These are phyloP conservation scores for Amazona finschi DNA, from an alignment of 2,797 vertebrate genomes.

Conservation along the genomic window DNA sequence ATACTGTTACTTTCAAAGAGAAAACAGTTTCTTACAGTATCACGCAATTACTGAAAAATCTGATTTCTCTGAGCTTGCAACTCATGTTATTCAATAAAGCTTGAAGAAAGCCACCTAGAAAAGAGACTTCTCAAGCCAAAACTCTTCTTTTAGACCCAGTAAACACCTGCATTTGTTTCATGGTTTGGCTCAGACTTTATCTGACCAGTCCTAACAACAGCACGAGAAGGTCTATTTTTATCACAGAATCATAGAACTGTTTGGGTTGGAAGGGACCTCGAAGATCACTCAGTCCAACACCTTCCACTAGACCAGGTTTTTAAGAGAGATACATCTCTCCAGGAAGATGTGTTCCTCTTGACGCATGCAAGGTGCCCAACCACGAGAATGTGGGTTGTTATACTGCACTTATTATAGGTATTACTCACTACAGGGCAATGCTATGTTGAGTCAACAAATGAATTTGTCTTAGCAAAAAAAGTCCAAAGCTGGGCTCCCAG, in stretches of 20 bases:
- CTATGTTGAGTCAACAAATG: neutral
- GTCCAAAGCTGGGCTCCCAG: neutral
- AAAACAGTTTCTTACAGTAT: neutral
- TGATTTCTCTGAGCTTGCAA: neutral
- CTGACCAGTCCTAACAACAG: neutral
- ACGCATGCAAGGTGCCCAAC: too few relatives aligned
- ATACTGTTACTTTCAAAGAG: neutral
- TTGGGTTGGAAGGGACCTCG: neutral
- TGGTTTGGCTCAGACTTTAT: neutral
- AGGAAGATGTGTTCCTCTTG: neutral
- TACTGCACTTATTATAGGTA: neutral
- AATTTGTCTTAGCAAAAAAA: neutral
- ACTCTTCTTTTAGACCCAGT: neutral
- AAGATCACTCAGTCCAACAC: neutral
- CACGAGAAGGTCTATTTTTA: neutral
- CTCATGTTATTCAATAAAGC: neutral
- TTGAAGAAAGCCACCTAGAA: neutral
- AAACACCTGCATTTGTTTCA: neutral
- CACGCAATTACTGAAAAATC: neutral
- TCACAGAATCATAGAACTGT: neutral
- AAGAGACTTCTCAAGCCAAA: neutral
- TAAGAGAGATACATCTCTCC: neutral
- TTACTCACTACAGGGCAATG: neutral
- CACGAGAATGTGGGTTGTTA: accelerated
- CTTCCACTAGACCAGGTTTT: neutral